Evolutionary conservation across 2,113 vertebrate species (phyloP), one percentile per base, ranked within the genome.

Genomic region (Ciconia boyciana): DNA sequence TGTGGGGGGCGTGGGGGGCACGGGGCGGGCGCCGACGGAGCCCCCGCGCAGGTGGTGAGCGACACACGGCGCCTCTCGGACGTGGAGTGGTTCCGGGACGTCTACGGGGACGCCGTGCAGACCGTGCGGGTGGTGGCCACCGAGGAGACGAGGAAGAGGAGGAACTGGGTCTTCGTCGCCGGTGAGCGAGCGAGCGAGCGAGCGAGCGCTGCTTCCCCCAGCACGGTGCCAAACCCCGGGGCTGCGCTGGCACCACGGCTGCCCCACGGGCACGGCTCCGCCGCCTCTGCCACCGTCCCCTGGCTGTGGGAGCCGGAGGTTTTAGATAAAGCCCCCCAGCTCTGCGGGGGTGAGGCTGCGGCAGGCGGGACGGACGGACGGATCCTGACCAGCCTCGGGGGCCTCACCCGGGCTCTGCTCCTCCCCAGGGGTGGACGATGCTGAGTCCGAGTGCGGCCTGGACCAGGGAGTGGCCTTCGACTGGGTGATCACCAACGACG

Each of bases 401-500:
- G 21, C 19, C 36, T 52, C 39, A 46, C 24, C 14, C 3, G 31
- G 21, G 43, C 64, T 60, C 69, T n/a, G 28, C 80, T 79, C 44
- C 25, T 69, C 11, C 25, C 62, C 61, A 80, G 78, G 81, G 12
- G 82, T 99, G 34, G 99, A 99, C 0, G 99, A 99, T 1, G 97
- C 98, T 0, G 99, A 99, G 91, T 99, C 99, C 0, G 99, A 99
- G 86, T 99, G 99, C 0, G 99, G 99, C 48, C 96, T 99, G 97
- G 99, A 99, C 96, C 88, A 97, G 6, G 97, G 98, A 2, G 97
- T 98, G 77, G 17, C 89, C 54, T 99, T 99, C 51, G 98, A 99
- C 55, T 99, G 98, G 98, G 93, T 97, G 55, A 91, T 99, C 82
- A 97, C 71, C 84, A 99, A 99, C 6, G 97, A 99, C 0, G 97